phyloP scores from a whole-genome alignment of 2,113 vertebrate species.

The Silurus glanis region DNA sequence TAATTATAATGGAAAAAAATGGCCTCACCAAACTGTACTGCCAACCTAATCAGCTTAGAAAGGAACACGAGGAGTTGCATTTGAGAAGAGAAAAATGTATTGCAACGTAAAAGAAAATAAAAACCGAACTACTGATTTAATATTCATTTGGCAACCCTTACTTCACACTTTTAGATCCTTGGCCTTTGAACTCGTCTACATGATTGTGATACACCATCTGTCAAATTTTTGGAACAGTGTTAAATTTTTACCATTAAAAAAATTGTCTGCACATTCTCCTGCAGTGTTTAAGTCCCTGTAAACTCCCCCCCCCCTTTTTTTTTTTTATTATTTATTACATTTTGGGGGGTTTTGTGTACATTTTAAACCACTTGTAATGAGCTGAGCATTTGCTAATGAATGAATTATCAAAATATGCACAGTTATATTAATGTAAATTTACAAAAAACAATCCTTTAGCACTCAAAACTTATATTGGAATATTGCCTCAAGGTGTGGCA shows the following conservation, averaged over 20 bases:
- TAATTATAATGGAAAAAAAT: background rate
- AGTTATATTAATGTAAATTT: too few species aligned
- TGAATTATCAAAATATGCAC: too few species aligned
- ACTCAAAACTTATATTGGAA: too few species aligned
- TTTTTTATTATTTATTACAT: too few species aligned
- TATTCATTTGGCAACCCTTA: background rate
- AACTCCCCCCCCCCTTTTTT: too few species aligned
- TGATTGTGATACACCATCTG: background rate
- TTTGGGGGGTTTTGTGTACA: too few species aligned
- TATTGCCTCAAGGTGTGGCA: too few species aligned
- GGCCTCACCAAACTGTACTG: background rate
- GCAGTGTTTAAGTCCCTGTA: too few species aligned
- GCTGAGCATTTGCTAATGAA: too few species aligned
- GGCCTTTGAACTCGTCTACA: background rate
- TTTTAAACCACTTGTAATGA: too few species aligned
- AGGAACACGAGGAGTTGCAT: background rate
- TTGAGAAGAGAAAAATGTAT: background rate
- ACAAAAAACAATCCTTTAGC: background rate
- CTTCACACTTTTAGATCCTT: background rate
- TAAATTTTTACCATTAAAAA: background rate
- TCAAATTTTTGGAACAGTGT: background rate
- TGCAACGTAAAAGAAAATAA: background rate
- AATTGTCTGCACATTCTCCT: background rate
- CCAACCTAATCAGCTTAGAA: constrained; percentile 2
- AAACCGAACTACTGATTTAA: background rate